Percentiles rank a stretch among this genome's conserved stretches.
These are phyloP conservation scores for Drosophila limbata DNA, from an alignment of 2,888 invertebrate species.

Conservation along the genomic window DNA sequence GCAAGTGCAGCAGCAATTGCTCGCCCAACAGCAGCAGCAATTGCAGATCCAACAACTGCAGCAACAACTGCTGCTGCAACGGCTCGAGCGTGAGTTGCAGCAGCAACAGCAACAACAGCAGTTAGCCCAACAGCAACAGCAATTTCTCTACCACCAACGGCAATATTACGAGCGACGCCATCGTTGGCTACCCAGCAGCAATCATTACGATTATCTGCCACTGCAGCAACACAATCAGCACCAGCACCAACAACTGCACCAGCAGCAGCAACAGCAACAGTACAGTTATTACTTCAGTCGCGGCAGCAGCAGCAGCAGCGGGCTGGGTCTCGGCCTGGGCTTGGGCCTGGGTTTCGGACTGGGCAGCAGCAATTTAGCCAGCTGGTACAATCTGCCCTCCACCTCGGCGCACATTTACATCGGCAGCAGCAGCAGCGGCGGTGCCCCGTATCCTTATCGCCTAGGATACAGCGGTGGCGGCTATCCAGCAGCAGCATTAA, in stretches of 20 bases:
- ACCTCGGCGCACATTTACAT: conserved; percentile 80
- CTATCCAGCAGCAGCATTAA: conserved; percentile 72
- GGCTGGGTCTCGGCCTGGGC: conserved; percentile 71
- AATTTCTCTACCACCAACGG: conserved; percentile 64
- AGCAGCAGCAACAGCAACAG: conserved; percentile 63
- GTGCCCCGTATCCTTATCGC: conserved; percentile 62
- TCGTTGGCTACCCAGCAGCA: conserved; percentile 62
- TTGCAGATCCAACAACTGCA: conserved; percentile 77
- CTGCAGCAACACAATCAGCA: conserved; percentile 30
- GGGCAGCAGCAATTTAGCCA: conserved; percentile 72
- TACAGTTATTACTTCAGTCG: conserved; percentile 76
- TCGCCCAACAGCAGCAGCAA: conserved; percentile 80
- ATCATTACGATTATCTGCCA: conserved; percentile 43
- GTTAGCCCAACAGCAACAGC: conserved; percentile 63
- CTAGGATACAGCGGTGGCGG: conserved; percentile 68
- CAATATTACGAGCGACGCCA: conserved; percentile 68
- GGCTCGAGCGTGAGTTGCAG: conserved; percentile 76
- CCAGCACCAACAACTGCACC: conserved; percentile 48
- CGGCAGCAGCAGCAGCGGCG: conserved; percentile 72
- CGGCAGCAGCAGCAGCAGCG: conserved; percentile 74
- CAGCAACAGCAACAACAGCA: conserved; percentile 65
- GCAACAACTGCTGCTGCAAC: conserved; percentile 77
- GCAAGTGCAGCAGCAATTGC: conserved; percentile 75
- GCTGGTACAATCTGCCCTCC: conserved; percentile 76
- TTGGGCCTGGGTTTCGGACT: conserved; percentile 74